phyloP scores from a whole-genome alignment of 2,797 vertebrate genomes.

The Streptopelia turtur region DNA sequence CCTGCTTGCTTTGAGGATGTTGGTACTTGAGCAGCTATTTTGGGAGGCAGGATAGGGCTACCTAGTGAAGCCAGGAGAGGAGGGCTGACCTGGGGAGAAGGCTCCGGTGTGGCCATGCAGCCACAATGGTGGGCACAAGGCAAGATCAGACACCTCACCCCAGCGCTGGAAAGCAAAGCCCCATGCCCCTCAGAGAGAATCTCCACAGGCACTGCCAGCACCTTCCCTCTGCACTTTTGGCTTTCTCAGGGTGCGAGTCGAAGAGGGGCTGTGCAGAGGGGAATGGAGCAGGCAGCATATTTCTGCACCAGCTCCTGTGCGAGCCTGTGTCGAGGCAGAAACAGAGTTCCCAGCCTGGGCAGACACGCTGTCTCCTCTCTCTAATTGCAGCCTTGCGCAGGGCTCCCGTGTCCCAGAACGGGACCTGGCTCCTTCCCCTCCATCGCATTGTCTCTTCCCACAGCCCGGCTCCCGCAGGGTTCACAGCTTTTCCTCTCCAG shows the following conservation, averaged over 20 bases:
- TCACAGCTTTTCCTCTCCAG: background rate
- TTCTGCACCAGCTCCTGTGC: background rate
- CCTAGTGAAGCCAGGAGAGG: background rate
- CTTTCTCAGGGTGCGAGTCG: rapidly evolving
- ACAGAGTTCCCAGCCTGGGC: background rate
- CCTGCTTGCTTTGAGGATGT: background rate
- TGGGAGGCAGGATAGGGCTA: background rate
- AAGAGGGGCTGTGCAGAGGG: background rate
- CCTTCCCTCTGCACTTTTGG: background rate
- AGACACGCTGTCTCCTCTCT: conserved; percentile 33
- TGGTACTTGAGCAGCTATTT: background rate
- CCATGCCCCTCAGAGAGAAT: background rate
- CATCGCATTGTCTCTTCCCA: conserved; percentile 40
- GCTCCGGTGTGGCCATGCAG: rapidly evolving
- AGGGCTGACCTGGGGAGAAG: background rate
- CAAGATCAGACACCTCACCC: rapidly evolving
- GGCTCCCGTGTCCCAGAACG: background rate
- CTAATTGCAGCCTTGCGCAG: conserved; percentile 43
- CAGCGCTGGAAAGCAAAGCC: background rate
- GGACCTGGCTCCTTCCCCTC: conserved; percentile 39
- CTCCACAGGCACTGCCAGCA: rapidly evolving
- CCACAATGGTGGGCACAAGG: rapidly evolving
- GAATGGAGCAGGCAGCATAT: rapidly evolving
- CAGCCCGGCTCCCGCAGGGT: background rate
- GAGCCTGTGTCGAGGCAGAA: rapidly evolving